Evolutionary conservation across 2,113 vertebrate species (phyloP).

Genomic region (Grantiella picta): DNA sequence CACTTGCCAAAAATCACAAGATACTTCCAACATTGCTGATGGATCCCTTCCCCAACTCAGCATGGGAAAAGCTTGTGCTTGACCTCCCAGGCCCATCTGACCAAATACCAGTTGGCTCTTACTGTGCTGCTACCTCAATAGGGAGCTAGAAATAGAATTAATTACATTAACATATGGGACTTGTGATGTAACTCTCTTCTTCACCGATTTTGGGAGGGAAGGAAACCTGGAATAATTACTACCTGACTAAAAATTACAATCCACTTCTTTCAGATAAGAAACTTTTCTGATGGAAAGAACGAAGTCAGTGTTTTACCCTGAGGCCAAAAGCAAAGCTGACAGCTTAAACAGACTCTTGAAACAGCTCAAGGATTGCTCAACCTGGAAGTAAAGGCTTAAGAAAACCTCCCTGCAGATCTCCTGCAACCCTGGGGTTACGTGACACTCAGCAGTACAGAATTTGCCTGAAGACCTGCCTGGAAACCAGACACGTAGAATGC

Average conservation of each 20-base stretch:
- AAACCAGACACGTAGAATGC: neutral
- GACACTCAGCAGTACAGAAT: neutral
- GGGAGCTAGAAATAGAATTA: slow-evolving; percentile 52
- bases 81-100: slow-evolving; percentile 10
- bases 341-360: slow-evolving; percentile 51
- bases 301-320: neutral
- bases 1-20: neutral
- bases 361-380: slow-evolving; percentile 33
- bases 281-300: neutral
- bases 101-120: neutral
- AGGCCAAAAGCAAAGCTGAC: slow-evolving; percentile 44
- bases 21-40: neutral
- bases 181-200: neutral
- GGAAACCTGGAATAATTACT: slow-evolving; percentile 54
- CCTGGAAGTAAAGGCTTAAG: slow-evolving; percentile 45
- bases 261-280: slow-evolving; percentile 29
- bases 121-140: slow-evolving; percentile 3
- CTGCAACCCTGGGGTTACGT: neutral
- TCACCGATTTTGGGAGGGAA: slow-evolving; percentile 14
- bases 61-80: slow-evolving; percentile 11
- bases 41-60: neutral
- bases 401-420: slow-evolving; percentile 3
- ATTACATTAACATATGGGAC: slow-evolving; percentile 24
- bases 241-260: slow-evolving; percentile 16
- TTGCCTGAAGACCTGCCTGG: slow-evolving; percentile 20